phyloP scores from a whole-genome alignment of 2,797 vertebrate genomes.

The Typhlichthys eigenmanni region DNA sequence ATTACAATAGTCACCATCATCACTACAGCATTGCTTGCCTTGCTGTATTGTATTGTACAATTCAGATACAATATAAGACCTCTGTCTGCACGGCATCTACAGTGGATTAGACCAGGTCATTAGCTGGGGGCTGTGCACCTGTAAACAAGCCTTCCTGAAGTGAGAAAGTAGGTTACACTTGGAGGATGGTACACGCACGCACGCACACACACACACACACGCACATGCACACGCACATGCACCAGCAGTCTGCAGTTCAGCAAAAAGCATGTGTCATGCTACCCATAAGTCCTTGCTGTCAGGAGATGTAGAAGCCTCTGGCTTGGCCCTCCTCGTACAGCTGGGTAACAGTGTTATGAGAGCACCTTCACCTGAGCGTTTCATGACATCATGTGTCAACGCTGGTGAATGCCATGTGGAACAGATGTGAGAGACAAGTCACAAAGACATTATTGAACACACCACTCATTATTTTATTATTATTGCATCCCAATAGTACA shows the following conservation, averaged over 20 bases:
- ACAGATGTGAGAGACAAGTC: too few relatives aligned
- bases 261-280: conserved; percentile 28
- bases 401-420: too few relatives aligned
- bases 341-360: conserved; percentile 18
- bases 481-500: too few relatives aligned
- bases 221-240: too few relatives aligned
- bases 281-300: conserved; percentile 12
- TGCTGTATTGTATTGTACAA: too few relatives aligned
- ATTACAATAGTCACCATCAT: too few relatives aligned
- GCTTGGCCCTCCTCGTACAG: conserved; percentile 24
- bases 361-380: background rate
- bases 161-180: conserved; percentile 73
- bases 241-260: conserved; percentile 1
- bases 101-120: conserved; percentile 70
- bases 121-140: conserved; percentile 48
- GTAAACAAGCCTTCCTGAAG: conserved; percentile 61
- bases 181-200: conserved; percentile 46
- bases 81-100: conserved; percentile 10
- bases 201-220: conserved; percentile 14
- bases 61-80: too few relatives aligned
- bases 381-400: background rate
- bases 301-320: conserved; percentile 47
- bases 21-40: too few relatives aligned
- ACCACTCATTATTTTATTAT: too few relatives aligned
- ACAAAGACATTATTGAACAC: too few relatives aligned